These are phyloP conservation scores for Chiloscyllium punctatum DNA, from an alignment of 2,797 vertebrate genomes.

Conservation along the genomic window DNA sequence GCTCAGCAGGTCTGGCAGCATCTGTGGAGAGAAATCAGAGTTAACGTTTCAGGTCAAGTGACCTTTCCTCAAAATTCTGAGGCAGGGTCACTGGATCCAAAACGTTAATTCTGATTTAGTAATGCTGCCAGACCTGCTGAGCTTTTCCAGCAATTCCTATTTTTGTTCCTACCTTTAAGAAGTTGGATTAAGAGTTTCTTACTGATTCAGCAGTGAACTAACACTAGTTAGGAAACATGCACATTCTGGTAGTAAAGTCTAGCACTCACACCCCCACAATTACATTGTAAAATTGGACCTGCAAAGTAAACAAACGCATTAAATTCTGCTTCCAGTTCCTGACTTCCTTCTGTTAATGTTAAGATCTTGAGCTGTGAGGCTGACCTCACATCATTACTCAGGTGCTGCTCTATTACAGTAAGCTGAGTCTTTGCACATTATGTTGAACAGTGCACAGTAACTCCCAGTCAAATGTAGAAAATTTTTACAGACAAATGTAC, in stretches of 20 bases:
- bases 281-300: neutral
- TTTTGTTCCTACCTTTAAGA: neutral
- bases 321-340: neutral
- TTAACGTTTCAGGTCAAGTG: too few relatives aligned
- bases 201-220: neutral
- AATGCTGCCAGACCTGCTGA: too few relatives aligned
- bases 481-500: neutral
- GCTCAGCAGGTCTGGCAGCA: too few relatives aligned
- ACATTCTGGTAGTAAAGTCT: neutral
- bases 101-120: too few relatives aligned
- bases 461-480: neutral
- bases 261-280: neutral
- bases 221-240: neutral
- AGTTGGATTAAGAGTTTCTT: neutral
- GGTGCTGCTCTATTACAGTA: neutral
- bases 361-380: neutral
- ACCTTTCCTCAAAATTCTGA: too few relatives aligned
- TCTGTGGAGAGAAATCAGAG: too few relatives aligned
- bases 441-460: neutral
- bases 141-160: too few relatives aligned
- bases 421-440: neutral
- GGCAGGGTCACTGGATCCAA: too few relatives aligned
- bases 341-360: neutral
- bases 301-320: neutral
- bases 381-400: neutral